These are phyloP conservation scores for Dicentrarchus labrax DNA, from an alignment of 2,113 vertebrate species.

Conservation along the genomic window DNA sequence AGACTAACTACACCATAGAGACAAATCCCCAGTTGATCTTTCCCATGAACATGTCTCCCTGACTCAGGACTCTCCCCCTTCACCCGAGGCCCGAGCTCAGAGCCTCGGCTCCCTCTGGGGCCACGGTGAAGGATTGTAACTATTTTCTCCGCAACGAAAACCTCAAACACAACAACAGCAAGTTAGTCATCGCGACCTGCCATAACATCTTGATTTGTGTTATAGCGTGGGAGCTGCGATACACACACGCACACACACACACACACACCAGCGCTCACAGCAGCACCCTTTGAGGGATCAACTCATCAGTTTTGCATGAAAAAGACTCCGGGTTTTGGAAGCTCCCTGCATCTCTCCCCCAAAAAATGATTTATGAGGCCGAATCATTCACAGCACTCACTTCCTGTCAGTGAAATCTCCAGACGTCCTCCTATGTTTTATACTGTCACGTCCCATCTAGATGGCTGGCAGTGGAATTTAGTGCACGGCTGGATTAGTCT, in stretches of 20 bases:
- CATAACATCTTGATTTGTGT: conserved; percentile 73
- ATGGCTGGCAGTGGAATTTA: conserved; percentile 79
- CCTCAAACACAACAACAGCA: conserved; percentile 75
- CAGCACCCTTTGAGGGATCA: conserved; percentile 56
- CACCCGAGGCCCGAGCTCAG: conserved; percentile 17
- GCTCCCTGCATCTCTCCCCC: conserved; percentile 61
- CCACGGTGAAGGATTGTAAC: conserved; percentile 63
- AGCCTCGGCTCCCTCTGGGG: conserved; percentile 40
- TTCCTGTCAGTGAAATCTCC: conserved; percentile 85
- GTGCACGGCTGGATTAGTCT: conserved; percentile 79
- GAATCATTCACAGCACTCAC: conserved; percentile 86
- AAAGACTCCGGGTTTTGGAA: conserved; percentile 49
- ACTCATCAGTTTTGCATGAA: conserved; percentile 61
- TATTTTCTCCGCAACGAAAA: conserved; percentile 70
- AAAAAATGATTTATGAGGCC: conserved; percentile 87
- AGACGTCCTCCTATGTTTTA: conserved; percentile 80
- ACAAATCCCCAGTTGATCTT: conserved; percentile 69
- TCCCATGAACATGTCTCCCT: conserved; percentile 70
- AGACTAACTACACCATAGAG: conserved; percentile 57
- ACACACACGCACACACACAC: conserved; percentile 36
- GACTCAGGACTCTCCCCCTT: conserved; percentile 39
- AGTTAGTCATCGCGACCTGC: conserved; percentile 64
- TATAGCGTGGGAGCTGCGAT: conserved; percentile 48
- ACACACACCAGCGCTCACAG: conserved; percentile 12
- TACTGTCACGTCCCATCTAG: conserved; percentile 76